Base-by-base conservation (phyloP, 2,797 vertebrate species). In the Ispidina picta region DNA sequence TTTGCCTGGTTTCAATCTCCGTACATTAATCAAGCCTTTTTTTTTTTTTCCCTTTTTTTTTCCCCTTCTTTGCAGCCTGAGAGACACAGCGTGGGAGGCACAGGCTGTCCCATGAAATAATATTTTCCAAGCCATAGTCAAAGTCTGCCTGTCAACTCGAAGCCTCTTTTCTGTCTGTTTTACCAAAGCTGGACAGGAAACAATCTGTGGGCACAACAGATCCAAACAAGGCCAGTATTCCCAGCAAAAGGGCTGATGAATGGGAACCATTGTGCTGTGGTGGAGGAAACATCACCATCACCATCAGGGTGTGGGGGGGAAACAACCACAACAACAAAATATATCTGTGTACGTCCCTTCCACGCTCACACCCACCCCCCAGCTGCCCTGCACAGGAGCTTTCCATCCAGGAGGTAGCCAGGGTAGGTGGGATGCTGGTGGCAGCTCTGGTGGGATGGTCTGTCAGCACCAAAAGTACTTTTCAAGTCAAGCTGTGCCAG, bases 261-360 rank as follows among this genome's bases (percentile, higher is more conserved):
- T 96, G 89, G 91, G 70, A 89, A 18, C 71, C 95, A 89, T 96
- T 95, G 95, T 96, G 95, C 91, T 69, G 70, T 0, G 5, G 55
- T 18, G 83, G 54, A 94, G 83, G 89, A 78, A 89, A 86, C 73
- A 58, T 16, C 89, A 65, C 51, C 89, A 35, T 22, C 83, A 65
- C 58, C 87, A 43, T 29, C 8, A 8, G 48, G 48, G 48, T 14
- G 48, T 14, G 14, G 1, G 20, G 4, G 15, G 8, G 16, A 8
- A 26, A 3, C 4, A 6, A 49, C 23, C 23, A 49, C 48, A 26
- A 17, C 15, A 16, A 20, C 28, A 37, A 41, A 15, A 78, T 1
- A 20, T 7, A 46, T 39, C 69, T 76, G 74, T 33, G 84, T 59
- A 7, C 56, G 68, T 39, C 84, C 3, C 65, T 60, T 39, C 56